Evolutionary conservation across 2,888 invertebrate genomes (phyloP), one percentile per base, ranked within the genome.

Genomic region (Tinea semifulvella): DNA sequence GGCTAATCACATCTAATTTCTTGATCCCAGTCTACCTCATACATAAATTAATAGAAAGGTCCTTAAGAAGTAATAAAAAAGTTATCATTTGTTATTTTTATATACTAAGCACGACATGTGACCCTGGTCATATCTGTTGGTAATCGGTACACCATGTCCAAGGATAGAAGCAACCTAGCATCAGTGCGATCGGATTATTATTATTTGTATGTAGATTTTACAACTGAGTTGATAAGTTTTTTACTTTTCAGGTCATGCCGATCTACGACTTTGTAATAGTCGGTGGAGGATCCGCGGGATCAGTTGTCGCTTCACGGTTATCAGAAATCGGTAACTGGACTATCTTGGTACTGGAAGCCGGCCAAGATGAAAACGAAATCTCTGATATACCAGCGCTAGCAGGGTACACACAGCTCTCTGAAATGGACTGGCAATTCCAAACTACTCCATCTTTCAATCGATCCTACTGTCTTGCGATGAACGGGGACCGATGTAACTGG

Each of bases 351-450:
- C 65, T 95, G 46, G 95, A 95, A 68, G 94, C 94, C 1, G 94
- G 94, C 26, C 89, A 90, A 31, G 92, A 94, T 70, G 94, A 95
- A 70, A 92, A 89, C 50, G 94, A 94, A 71, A 88, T 94, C 49
- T 91, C 92, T 3, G 94, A 95, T 69, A 88, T 94, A 45, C 95
- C 94, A 1, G 88, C 92, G 0, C 68, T 95, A 48, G 91, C 92
- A 16, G 92, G 90, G 10, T 95, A 93, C 66, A 85, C 89, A 17
- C 94, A 95, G 63, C 84, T 93, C 48, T 89, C 92, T 16, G 90
- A 93, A 22, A 84, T 94, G 65, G 95, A 96, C 73, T 96, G 96
- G 96, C 90, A 94, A 74, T 96, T 90, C 69, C 91, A 93, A 69
- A 95, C 94, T 2, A 88, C 91, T 3, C 91, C 92, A 0, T 88